These are phyloP conservation scores for Upupa epops DNA, from an alignment of 2,113 vertebrate genomes.

Conservation along the genomic window DNA sequence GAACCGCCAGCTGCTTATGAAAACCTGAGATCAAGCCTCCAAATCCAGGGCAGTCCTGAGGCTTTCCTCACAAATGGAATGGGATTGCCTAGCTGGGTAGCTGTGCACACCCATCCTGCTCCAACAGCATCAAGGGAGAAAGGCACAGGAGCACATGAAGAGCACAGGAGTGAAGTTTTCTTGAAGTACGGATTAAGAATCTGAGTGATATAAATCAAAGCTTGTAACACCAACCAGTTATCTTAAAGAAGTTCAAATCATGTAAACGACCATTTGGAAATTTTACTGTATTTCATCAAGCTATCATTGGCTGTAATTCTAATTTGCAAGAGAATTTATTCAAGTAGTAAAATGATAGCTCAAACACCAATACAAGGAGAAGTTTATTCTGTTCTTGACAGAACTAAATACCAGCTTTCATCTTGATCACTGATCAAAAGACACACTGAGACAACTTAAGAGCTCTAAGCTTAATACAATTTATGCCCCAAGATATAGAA, in stretches of 20 bases:
- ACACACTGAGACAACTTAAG: neutral
- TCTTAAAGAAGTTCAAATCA: neutral
- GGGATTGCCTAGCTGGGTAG: neutral
- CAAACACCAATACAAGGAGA: neutral
- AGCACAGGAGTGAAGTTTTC: neutral
- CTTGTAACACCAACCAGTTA: neutral
- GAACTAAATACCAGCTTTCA: neutral
- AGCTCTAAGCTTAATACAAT: neutral
- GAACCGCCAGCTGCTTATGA: neutral
- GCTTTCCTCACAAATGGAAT: fast-evolving
- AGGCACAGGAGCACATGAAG: neutral
- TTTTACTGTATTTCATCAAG: neutral
- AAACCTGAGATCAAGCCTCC: neutral
- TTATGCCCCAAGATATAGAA: neutral
- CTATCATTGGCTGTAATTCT: neutral
- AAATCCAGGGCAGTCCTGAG: neutral
- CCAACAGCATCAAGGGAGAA: neutral
- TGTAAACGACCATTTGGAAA: neutral
- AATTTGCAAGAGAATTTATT: neutral
- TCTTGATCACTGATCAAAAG: neutral
- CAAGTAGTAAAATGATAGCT: neutral
- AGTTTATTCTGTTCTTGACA: neutral
- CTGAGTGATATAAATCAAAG: neutral
- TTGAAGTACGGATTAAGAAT: neutral
- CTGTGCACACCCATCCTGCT: neutral